These are phyloP conservation scores for Ostrea denselamellosa DNA, from an alignment of 1,140 invertebrate species.

Conservation along the genomic window DNA sequence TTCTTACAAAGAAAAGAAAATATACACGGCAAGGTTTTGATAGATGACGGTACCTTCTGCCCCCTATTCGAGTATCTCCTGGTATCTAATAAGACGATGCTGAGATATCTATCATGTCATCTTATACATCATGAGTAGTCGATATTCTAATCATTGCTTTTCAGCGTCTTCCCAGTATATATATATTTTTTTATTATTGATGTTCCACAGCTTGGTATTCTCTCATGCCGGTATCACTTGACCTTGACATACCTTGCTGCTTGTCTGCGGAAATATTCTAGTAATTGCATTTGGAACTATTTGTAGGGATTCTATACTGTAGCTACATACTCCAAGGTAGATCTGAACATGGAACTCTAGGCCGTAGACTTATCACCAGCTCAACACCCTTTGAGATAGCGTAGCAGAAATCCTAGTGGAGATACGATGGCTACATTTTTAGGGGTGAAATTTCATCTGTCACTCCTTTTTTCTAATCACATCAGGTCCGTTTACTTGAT, in stretches of 20 bases:
- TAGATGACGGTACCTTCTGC: background rate
- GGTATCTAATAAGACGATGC: background rate
- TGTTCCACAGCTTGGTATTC: too few relatives aligned
- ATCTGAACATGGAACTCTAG: too few relatives aligned
- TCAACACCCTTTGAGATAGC: background rate
- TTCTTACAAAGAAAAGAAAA: background rate
- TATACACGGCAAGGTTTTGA: background rate
- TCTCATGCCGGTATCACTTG: too few relatives aligned
- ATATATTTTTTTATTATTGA: too few relatives aligned
- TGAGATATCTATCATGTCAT: background rate
- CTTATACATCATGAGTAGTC: background rate
- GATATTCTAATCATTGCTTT: background rate
- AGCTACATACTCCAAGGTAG: background rate
- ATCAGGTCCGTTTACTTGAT: background rate
- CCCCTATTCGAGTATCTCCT: too few relatives aligned
- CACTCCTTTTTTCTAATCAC: background rate
- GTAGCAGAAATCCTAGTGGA: background rate
- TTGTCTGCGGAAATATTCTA: too few relatives aligned
- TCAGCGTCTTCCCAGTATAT: too few relatives aligned
- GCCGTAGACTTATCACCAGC: background rate
- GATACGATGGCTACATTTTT: constrained; percentile 42
- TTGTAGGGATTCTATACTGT: too few relatives aligned
- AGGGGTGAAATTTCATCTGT: constrained; percentile 26
- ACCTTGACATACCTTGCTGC: too few relatives aligned
- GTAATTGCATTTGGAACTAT: too few relatives aligned